Evolutionary conservation across 2,797 vertebrate genomes (phyloP).

Genomic region (Sebastes variabilis): DNA sequence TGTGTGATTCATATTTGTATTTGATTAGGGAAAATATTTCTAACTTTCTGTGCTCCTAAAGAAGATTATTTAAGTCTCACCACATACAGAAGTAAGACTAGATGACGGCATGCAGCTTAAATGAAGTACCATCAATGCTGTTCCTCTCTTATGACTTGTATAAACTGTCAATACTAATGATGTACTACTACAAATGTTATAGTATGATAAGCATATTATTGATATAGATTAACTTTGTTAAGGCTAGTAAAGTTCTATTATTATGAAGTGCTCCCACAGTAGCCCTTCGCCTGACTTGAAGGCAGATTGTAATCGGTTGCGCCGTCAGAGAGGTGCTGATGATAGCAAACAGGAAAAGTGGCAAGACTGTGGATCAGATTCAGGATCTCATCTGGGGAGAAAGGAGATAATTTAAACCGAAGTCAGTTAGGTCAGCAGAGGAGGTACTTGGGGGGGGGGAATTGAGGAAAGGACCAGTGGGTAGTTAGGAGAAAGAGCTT

Average conservation of each 20-base stretch:
- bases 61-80: not conserved
- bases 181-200: slow-evolving; percentile 8
- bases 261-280: slow-evolving; percentile 43
- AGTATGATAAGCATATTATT: slow-evolving; percentile 29
- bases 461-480: slow-evolving; percentile 30
- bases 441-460: slow-evolving; percentile 21
- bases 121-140: not conserved
- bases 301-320: slow-evolving; percentile 62
- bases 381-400: slow-evolving; percentile 61
- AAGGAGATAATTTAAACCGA: slow-evolving; percentile 61
- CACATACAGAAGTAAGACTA: not conserved
- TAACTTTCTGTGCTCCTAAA: too few relatives aligned
- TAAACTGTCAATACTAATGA: slow-evolving; percentile 1
- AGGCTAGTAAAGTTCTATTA: slow-evolving; percentile 53
- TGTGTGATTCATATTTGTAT: not conserved
- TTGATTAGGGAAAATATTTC: not conserved
- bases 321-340: slow-evolving; percentile 59
- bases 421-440: slow-evolving; percentile 56
- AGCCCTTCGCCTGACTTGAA: slow-evolving; percentile 44
- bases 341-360: slow-evolving; percentile 70
- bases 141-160: not conserved
- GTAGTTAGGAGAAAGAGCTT: slow-evolving; percentile 34
- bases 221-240: slow-evolving; percentile 51
- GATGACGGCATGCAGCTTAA: not conserved
- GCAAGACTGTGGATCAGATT: slow-evolving; percentile 63